phyloP scores from a whole-genome alignment of 2,113 vertebrate species.

The Rhodinocichla rosea region DNA sequence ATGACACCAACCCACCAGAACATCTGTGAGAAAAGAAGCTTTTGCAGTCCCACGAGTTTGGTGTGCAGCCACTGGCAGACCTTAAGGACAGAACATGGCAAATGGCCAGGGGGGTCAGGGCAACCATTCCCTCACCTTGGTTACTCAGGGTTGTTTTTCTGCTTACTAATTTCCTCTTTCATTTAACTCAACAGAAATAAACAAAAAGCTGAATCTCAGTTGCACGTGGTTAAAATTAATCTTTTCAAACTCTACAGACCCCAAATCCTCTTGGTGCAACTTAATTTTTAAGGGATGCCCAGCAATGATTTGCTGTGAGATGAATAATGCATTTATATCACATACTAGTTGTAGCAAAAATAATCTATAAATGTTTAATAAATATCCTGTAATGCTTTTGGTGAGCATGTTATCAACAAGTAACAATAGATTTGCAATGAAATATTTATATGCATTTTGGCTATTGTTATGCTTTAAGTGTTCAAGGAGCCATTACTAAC shows the following conservation, averaged over 20 bases:
- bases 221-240: background rate
- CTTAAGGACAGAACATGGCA: background rate
- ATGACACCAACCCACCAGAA: background rate
- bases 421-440: slow-evolving; percentile 74
- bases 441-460: slow-evolving; percentile 72
- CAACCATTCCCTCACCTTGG: background rate
- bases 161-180: background rate
- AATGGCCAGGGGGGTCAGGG: background rate
- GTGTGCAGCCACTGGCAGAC: background rate
- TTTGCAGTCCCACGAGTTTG: background rate
- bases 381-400: slow-evolving; percentile 76
- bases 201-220: background rate
- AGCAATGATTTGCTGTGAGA: slow-evolving; percentile 63
- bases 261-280: background rate
- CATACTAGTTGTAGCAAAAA: slow-evolving; percentile 72
- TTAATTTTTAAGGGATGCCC: slow-evolving; percentile 54
- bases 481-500: slow-evolving; percentile 69
- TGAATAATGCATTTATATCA: slow-evolving; percentile 79
- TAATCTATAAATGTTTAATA: slow-evolving; percentile 83
- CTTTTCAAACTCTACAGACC: slow-evolving; percentile 3
- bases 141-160: too few species aligned
- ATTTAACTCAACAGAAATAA: background rate
- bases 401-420: slow-evolving; percentile 76
- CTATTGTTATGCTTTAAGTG: slow-evolving; percentile 72
- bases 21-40: background rate